phyloP scores from a whole-genome alignment of 1,140 invertebrate genomes.

The Archivesica marissinica region DNA sequence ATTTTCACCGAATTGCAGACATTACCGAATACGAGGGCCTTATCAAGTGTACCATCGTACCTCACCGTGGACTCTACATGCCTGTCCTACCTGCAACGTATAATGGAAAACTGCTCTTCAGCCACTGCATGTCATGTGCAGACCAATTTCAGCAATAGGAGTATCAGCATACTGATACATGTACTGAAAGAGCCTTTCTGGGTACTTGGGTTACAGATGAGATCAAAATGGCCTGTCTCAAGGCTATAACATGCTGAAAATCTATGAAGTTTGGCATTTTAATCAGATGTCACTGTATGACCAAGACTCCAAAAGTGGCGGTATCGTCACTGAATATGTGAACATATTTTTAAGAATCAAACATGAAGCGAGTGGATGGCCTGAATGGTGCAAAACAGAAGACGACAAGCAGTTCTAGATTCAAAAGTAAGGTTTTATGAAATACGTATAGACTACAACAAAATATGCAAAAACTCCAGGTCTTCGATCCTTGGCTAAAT shows the following conservation, averaged over 20 bases:
- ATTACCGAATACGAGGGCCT: neutral
- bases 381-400: conserved; percentile 51
- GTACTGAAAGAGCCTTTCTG: neutral
- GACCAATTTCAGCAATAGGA: neutral
- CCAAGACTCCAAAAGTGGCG: neutral
- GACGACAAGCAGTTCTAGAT: conserved; percentile 76
- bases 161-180: neutral
- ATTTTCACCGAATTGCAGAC: conserved; percentile 11
- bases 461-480: conserved; percentile 81
- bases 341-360: conserved; percentile 66
- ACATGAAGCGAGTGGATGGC: conserved; percentile 68
- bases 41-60: neutral
- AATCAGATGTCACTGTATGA: conserved; percentile 52
- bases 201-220: conserved; percentile 11
- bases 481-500: conserved; percentile 67
- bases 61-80: conserved; percentile 9
- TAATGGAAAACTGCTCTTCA: conserved; percentile 16
- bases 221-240: neutral
- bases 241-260: neutral
- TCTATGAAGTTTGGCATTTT: conserved; percentile 28
- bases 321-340: conserved; percentile 60
- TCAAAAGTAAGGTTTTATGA: conserved; percentile 73
- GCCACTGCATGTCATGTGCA: conserved; percentile 3
- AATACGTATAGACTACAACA: conserved; percentile 77
- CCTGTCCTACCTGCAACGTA: neutral